These are phyloP conservation scores for Baccha elongata DNA, from an alignment of 2,888 invertebrate species.

Conservation along the genomic window DNA sequence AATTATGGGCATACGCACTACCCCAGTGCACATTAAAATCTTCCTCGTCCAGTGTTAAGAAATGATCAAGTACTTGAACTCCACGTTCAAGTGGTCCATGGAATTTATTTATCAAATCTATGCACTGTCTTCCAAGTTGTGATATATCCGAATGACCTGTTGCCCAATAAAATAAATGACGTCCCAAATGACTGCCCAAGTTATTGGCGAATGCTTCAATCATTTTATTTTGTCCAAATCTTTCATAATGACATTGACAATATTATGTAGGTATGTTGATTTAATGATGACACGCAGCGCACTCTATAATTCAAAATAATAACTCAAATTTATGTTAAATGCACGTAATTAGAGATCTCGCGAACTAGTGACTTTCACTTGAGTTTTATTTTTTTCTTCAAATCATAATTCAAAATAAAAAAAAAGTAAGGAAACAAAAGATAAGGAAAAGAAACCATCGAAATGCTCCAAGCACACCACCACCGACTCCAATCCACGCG, in stretches of 20 bases:
- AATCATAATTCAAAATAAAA: conserved; percentile 13
- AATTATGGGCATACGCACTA: conserved; percentile 80
- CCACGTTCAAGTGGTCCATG: conserved; percentile 82
- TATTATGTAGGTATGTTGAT: neutral
- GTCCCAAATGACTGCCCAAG: conserved; percentile 83
- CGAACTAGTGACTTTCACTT: conserved; percentile 57
- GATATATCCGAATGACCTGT: conserved; percentile 84
- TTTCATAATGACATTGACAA: conserved; percentile 43
- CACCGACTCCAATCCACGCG: conserved; percentile 8
- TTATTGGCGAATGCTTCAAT: conserved; percentile 82
- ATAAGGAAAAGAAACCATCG: conserved; percentile 50
- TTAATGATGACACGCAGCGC: conserved; percentile 14
- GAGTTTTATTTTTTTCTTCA: conserved; percentile 1
- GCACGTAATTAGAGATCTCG: neutral
- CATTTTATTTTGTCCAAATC: conserved; percentile 78
- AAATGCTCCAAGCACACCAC: conserved; percentile 24
- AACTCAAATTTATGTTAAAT: neutral
- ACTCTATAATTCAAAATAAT: conserved; percentile 31
- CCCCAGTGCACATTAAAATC: conserved; percentile 81
- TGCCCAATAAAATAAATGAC: conserved; percentile 86
- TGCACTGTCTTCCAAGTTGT: conserved; percentile 86
- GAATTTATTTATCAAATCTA: conserved; percentile 83
- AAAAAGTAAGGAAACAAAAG: conserved; percentile 49
- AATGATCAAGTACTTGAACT: conserved; percentile 86
- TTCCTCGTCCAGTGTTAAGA: conserved; percentile 84